Base-by-base conservation (phyloP, 92 coral and sea anemone genomes). In the Zoanthus sansibaricus region DNA sequence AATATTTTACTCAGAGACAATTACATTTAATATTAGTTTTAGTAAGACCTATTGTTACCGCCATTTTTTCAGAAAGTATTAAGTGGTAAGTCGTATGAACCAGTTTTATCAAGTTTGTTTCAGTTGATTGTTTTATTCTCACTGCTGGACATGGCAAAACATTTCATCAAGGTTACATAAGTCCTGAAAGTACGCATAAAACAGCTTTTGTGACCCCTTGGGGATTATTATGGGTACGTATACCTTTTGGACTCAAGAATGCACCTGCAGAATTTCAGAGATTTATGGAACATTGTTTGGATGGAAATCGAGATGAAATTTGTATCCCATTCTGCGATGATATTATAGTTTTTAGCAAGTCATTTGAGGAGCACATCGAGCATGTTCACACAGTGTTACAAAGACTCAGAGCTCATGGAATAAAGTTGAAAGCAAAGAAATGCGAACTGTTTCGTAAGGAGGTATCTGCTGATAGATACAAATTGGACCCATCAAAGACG, bases 121-220 rank as follows among this genome's bases (percentile, higher is more conserved):
- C 25, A 25, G 25, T 25, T 25, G 25, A 25, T 25, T 25, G 0
- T 25, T 25, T 25, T 25, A 25, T 25, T 76, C 45, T 76, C 80
- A 25, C 75, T 88, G 20, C 48, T 93, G 21, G 92, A 90, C 86
- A 93, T 74, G 92, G 95, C 31, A 93, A 90, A 73, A 90, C 92
- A 9, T 88, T 91, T 58, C 94, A 91, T 56, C 96, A 91, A 67
- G 94, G 94, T 16, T 93, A 88, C 77, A 79, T 89, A 77, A 83
- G 88, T 12, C 82, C 84, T 7, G 88, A 87, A 21, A 89, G 89
- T 61, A 82, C 88, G 77, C 92, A 87, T 42, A 20, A 76, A 25
- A 93, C 96, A 42, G 92, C 94, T 30, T 93, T 93, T 74, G 84
- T 93, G 49, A 93, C 96, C 13, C 93, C 94, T 3, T 91, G 94